Base-by-base conservation (phyloP, 2,113 vertebrate species). In the Erinaceus europaeus region DNA sequence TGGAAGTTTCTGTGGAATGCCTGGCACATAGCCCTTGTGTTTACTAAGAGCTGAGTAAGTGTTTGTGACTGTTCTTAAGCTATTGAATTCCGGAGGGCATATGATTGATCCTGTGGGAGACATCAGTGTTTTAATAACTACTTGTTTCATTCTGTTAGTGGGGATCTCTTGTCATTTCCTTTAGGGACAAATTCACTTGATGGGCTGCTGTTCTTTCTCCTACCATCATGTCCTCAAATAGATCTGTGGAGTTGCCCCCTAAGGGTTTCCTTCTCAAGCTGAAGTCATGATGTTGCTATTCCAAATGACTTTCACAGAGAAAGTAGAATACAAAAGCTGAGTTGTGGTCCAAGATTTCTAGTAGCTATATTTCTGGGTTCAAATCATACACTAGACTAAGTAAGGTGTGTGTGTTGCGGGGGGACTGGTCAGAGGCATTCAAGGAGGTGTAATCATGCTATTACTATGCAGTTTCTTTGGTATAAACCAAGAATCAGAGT, bases 401-500 rank as follows among this genome's bases (percentile, higher is more conserved):
- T n/a, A n/a, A n/a, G n/a, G n/a, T n/a, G n/a, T n/a, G n/a, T n/a
- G n/a, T n/a, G n/a, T n/a, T n/a, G n/a, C n/a, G n/a, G n/a, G 55
- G 75, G n/a, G 18, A 25, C 75, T 71, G 85, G 29, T 92, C 10
- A 77, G 7, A 88, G 52, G 6, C 29, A 64, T 78, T 88, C 81
- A 88, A 88, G 36, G 84, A 76, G 14, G 25, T 92, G 20, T 77
- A 42, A 81, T 72, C 20, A 40, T 64, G 83, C 36, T 59, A 3
- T 85, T 86, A 89, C 55, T 89, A 72, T 89, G 48, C 64, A 52
- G 0, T 86, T 91, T 91, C 76, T 88, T 88, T 80, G 29, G 50
- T 88, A 46, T n/a, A 62, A 90, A 27, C 57, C 69, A 46, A 27
- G 21, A 76, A 46, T 40, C 27, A 85, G 44, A 34, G 52, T 29